Percentiles rank a stretch among this genome's conserved stretches.
Evolutionary conservation across 2,113 vertebrate genomes (phyloP).

Genomic region (Ramphastos sulfuratus): DNA sequence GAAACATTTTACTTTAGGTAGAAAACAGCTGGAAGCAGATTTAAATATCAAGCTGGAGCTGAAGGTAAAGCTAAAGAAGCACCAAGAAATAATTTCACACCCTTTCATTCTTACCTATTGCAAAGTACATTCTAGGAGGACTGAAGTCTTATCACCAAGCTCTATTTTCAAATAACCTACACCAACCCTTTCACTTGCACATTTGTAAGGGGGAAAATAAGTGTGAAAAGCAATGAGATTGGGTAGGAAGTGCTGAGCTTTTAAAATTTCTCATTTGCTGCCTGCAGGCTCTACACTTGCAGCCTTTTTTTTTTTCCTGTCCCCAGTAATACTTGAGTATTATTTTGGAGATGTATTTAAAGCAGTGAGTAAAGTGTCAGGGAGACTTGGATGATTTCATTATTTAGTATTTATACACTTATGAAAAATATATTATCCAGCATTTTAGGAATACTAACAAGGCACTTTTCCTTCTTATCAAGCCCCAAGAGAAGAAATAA

Average conservation of each 20-base stretch:
- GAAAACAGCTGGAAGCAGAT: slow-evolving; percentile 30
- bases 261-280: neutral
- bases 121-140: neutral
- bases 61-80: neutral
- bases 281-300: neutral
- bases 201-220: neutral
- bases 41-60: neutral
- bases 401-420: neutral
- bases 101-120: neutral
- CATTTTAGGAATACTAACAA: neutral
- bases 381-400: neutral
- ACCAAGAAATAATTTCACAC: neutral
- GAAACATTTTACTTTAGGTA: neutral
- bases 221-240: slow-evolving; percentile 8
- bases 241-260: neutral
- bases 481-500: neutral
- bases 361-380: neutral
- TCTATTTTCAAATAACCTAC: neutral
- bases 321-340: neutral
- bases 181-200: neutral
- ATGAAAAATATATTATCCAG: neutral
- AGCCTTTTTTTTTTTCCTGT: neutral
- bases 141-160: neutral
- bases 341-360: neutral
- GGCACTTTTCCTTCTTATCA: neutral